phyloP scores from a whole-genome alignment of 1,140 invertebrate species.

The fruit fly (Drosophila melanogaster) region DNA sequence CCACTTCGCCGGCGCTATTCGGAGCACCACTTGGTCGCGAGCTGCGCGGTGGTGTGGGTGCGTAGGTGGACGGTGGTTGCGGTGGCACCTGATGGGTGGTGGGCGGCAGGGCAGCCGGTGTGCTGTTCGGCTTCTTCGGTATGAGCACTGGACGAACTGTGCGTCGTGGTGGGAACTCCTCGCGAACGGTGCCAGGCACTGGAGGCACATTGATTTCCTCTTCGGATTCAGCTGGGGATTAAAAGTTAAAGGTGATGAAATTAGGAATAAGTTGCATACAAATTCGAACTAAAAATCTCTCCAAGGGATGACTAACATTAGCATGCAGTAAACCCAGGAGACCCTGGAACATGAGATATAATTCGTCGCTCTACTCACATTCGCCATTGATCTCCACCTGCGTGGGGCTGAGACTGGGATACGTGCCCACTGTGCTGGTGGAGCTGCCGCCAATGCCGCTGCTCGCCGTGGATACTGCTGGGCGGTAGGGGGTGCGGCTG shows the following conservation, averaged over 20 bases:
- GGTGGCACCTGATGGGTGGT: slow-evolving; percentile 47
- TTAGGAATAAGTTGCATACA: neutral
- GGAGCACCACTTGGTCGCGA: slow-evolving; percentile 30
- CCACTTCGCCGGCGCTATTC: slow-evolving; percentile 16
- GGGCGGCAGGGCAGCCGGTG: slow-evolving; percentile 55
- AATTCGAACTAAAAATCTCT: too few species aligned
- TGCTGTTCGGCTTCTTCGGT: slow-evolving; percentile 73
- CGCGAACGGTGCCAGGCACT: slow-evolving; percentile 81
- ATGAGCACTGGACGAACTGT: slow-evolving; percentile 75
- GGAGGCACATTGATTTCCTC: slow-evolving; percentile 77
- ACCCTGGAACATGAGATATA: neutral
- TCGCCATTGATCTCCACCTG: slow-evolving; percentile 81
- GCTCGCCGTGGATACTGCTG: slow-evolving; percentile 47
- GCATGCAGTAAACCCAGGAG: neutral
- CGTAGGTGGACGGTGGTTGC: slow-evolving; percentile 56
- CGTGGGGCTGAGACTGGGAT: slow-evolving; percentile 61
- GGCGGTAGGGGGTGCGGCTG: slow-evolving; percentile 58
- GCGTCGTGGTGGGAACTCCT: slow-evolving; percentile 80
- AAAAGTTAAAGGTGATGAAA: neutral
- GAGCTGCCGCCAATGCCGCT: slow-evolving; percentile 32
- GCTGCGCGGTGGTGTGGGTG: slow-evolving; percentile 45
- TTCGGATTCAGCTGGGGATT: slow-evolving; percentile 63
- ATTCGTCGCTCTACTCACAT: slow-evolving; percentile 46
- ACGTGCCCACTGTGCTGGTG: slow-evolving; percentile 48
- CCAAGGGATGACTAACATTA: neutral